Base-by-base conservation (phyloP, 2,888 invertebrate genomes). In the Diplolepis rosae region DNA sequence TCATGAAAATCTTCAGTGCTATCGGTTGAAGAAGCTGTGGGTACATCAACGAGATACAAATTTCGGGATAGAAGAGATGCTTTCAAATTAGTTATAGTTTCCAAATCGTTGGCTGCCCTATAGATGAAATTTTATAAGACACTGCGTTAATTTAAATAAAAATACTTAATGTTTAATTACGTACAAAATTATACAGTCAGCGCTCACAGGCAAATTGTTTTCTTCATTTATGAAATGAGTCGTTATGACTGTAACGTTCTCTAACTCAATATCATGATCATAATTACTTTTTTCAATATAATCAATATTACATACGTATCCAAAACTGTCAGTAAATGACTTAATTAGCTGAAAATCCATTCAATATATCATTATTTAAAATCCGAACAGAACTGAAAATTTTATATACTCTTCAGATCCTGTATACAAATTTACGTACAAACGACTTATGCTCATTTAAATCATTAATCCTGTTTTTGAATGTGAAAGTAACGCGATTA, bases 271-370 rank as follows among this genome's bases (percentile, higher is more conserved):
- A 54, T 91, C 91, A 65, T 77, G 78, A 27, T 74, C 74, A 81
- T 90, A 87, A 13, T 82, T 86, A 32, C 88, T 88, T 1, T 89
- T 89, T 52, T 89, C 83, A 68, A 92, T 90, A 70, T 90, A 90
- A 85, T 93, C 93, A 72, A 92, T 90, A 85, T 92, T 91, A 84
- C 93, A 93, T 48, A 88, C 89, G 89, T 91, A 91, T 28, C 82
- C 81, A 85, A 92, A 91, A 2, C 89, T 89, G 1, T 85, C 78
- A 27, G 90, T 86, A 77, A 93, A 91, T 7, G 91, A 90, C 18
- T 89, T 80, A 22, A 90, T 90, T 66, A 93, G 90, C 93, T 93
- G 84, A 4, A 82, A 83, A 24, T 11, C 30, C 13, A 42, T 45
- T 1, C 0, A 2, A 45, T 9, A 32, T 32, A 2, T 32, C 11